Evolutionary conservation across 2,797 vertebrate species (phyloP).

Genomic region (Acridotheres tristis): DNA sequence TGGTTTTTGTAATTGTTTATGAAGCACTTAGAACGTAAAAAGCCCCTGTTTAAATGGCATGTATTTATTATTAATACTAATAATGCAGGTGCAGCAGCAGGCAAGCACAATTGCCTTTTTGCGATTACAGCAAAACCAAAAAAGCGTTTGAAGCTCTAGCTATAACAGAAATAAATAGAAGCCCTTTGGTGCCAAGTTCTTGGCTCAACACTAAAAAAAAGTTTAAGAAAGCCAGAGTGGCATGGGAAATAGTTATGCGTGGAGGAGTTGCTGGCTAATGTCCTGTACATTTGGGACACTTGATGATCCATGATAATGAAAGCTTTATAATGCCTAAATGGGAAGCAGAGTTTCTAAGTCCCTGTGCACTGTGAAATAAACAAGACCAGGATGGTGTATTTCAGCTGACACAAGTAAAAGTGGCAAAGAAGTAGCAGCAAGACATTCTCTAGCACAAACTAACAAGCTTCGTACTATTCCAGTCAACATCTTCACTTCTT

Average conservation of each 20-base stretch:
- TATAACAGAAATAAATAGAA: not conserved
- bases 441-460: not conserved
- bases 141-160: not conserved
- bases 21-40: not conserved
- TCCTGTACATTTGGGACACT: not conserved
- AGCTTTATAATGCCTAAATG: not conserved
- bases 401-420: not conserved
- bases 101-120: not conserved
- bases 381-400: not conserved
- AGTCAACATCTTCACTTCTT: not conserved
- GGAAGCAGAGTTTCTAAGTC: not conserved
- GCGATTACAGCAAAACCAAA: not conserved
- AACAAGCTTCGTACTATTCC: not conserved
- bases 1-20: not conserved
- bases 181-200: not conserved
- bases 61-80: slow-evolving; percentile 4
- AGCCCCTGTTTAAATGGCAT: not conserved
- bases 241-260: not conserved
- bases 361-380: not conserved
- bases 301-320: not conserved
- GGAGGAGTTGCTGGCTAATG: not conserved
- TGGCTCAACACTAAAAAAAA: not conserved
- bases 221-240: not conserved
- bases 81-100: not conserved
- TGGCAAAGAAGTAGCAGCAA: not conserved